These are phyloP conservation scores for Tanypteryx hageni DNA, from an alignment of 2,888 invertebrate species.

Conservation along the genomic window DNA sequence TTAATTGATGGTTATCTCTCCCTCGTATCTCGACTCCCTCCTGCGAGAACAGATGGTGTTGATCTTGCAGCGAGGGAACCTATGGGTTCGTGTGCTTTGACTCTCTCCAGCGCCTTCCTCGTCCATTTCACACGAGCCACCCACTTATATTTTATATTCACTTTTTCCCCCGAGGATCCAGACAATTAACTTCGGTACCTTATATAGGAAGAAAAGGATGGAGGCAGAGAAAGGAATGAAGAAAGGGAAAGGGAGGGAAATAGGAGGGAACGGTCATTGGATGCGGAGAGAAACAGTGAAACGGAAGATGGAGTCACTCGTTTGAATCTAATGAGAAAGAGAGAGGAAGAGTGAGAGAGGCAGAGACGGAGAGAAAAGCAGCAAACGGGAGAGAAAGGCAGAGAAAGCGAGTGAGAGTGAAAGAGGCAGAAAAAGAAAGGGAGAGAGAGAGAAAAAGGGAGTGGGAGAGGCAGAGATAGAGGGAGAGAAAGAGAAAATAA, in stretches of 20 bases:
- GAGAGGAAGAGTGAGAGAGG: neutral
- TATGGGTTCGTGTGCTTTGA: neutral
- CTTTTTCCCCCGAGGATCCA: neutral
- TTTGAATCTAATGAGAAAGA: neutral
- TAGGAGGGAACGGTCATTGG: neutral
- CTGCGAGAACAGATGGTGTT: neutral
- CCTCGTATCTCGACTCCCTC: neutral
- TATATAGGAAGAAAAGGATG: neutral
- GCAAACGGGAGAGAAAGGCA: neutral
- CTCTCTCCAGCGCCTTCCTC: too few species aligned
- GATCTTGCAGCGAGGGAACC: neutral
- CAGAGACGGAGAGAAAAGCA: neutral
- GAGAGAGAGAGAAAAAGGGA: neutral
- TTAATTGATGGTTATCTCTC: slow-evolving; percentile 1
- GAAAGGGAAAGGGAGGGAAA: neutral
- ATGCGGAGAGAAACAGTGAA: neutral
- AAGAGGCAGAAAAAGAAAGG: neutral
- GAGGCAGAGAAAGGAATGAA: neutral
- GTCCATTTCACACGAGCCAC: neutral
- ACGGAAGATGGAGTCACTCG: neutral
- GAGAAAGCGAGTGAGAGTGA: neutral
- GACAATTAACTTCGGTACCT: neutral
- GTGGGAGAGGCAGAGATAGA: neutral
- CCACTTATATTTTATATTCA: neutral
- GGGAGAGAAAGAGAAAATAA: neutral